phyloP scores from a whole-genome alignment of 2,113 vertebrate species.

The Rhegmatorhina hoffmannsi region DNA sequence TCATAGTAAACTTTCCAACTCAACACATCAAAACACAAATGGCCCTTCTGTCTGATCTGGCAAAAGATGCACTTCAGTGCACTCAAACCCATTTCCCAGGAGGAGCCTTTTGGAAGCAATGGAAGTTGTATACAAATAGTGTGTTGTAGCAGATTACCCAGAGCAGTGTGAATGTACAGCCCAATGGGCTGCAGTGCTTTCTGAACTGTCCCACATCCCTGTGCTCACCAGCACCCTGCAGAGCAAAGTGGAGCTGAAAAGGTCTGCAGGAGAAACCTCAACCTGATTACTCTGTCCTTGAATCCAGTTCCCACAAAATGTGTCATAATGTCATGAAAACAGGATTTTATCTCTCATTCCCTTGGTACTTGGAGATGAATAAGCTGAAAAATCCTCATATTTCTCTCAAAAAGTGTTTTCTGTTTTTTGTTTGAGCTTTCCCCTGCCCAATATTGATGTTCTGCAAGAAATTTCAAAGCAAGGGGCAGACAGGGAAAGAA shows the following conservation, averaged over 20 bases:
- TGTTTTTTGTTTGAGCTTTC: not conserved
- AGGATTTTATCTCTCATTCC: not conserved
- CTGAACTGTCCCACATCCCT: not conserved
- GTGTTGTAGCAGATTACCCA: not conserved
- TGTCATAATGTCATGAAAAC: not conserved
- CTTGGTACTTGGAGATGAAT: not conserved
- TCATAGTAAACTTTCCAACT: not conserved
- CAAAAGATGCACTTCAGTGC: not conserved
- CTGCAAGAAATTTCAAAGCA: not conserved
- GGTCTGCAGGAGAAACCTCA: not conserved
- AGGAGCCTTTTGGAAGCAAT: not conserved
- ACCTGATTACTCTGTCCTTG: not conserved
- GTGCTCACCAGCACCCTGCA: not conserved
- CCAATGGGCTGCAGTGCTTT: constrained; percentile 1
- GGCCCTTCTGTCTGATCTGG: not conserved
- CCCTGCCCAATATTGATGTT: not conserved
- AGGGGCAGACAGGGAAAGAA: not conserved
- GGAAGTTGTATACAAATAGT: not conserved
- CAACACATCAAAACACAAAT: constrained; percentile 11
- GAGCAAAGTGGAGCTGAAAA: not conserved
- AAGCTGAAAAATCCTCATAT: not conserved
- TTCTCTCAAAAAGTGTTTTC: not conserved
- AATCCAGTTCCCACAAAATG: not conserved
- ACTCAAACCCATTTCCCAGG: not conserved
- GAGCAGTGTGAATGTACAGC: not conserved